A percentile compares a stretch with the other conserved stretches of the same genome.
Conservation (phyloP, 2,797 vertebrate genomes). For the Syngnathus rostellatus region DNA sequence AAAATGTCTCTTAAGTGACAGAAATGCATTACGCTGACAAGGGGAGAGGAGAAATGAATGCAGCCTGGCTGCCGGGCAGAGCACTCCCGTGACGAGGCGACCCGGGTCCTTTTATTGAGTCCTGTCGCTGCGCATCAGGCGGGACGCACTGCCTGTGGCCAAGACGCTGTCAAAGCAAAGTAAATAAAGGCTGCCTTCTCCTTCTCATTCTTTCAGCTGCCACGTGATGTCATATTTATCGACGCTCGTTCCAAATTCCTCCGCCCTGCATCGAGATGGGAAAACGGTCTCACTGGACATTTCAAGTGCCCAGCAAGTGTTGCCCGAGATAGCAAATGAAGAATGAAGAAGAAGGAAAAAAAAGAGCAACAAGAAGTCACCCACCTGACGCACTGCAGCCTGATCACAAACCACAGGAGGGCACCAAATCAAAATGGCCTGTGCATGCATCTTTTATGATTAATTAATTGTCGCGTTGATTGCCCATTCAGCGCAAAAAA, state of each 20-base stretch:
- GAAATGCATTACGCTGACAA: slow-evolving; percentile 59
- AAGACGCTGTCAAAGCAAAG: slow-evolving; percentile 35
- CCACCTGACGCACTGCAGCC: slow-evolving; percentile 20
- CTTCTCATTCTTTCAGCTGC: slow-evolving; percentile 14
- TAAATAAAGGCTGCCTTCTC: slow-evolving; percentile 18
- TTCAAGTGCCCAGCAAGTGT: too few species aligned
- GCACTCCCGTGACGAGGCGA: slow-evolving; percentile 30
- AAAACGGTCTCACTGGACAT: background rate
- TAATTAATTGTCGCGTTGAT: slow-evolving; percentile 72
- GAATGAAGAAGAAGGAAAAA: background rate
- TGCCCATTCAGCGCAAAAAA: slow-evolving; percentile 46
- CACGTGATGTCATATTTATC: slow-evolving; percentile 17
- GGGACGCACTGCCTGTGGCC: slow-evolving; percentile 29
- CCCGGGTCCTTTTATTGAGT: slow-evolving; percentile 50
- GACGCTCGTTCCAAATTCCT: slow-evolving; percentile 16
- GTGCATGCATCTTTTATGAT: slow-evolving; percentile 64
- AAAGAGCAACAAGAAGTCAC: background rate
- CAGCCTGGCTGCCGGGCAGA: slow-evolving; percentile 39
- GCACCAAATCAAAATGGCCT: slow-evolving; percentile 48
- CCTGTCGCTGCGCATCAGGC: slow-evolving; percentile 53
- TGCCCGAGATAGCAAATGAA: background rate
- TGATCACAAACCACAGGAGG: slow-evolving; percentile 33
- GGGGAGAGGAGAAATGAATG: slow-evolving; percentile 45
- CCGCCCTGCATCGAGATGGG: background rate
- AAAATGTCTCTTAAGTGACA: slow-evolving; percentile 49